Evolutionary conservation across 2,797 vertebrate species (phyloP).

Genomic region (Todus mexicanus): DNA sequence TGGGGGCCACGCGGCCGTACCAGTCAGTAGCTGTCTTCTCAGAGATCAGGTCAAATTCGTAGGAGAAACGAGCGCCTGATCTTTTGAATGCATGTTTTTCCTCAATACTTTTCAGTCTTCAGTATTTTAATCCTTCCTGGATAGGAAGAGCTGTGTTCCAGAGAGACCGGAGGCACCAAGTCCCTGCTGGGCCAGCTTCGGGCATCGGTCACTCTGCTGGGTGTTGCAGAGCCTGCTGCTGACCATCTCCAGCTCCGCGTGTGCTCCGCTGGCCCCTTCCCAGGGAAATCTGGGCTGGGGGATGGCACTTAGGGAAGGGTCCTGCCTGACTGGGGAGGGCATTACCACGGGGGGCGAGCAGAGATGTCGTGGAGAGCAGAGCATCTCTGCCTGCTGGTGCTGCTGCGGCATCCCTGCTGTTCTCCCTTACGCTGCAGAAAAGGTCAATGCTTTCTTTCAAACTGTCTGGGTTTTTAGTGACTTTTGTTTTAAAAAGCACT

Average conservation of each 20-base stretch:
- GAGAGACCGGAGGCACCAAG: neutral
- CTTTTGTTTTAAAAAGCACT: neutral
- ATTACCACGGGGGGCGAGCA: fast-evolving
- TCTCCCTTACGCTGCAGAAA: neutral
- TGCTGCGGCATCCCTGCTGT: neutral
- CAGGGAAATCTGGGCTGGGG: neutral
- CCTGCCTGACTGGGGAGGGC: neutral
- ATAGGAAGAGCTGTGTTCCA: neutral
- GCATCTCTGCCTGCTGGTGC: neutral
- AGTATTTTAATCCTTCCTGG: neutral
- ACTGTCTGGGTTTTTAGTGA: neutral
- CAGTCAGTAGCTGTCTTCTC: neutral
- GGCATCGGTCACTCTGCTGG: fast-evolving
- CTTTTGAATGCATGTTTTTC: neutral
- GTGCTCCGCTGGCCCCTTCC: neutral
- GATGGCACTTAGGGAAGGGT: neutral
- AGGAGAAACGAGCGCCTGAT: neutral
- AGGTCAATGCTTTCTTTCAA: neutral
- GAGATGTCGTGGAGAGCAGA: neutral
- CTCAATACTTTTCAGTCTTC: neutral
- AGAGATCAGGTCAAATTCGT: neutral
- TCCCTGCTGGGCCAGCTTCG: neutral
- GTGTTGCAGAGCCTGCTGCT: neutral
- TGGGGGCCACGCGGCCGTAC: neutral
- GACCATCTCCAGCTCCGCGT: fast-evolving